Conservation (phyloP, 92 coral and sea anemone species). For the Galaxea fascicularis region DNA sequence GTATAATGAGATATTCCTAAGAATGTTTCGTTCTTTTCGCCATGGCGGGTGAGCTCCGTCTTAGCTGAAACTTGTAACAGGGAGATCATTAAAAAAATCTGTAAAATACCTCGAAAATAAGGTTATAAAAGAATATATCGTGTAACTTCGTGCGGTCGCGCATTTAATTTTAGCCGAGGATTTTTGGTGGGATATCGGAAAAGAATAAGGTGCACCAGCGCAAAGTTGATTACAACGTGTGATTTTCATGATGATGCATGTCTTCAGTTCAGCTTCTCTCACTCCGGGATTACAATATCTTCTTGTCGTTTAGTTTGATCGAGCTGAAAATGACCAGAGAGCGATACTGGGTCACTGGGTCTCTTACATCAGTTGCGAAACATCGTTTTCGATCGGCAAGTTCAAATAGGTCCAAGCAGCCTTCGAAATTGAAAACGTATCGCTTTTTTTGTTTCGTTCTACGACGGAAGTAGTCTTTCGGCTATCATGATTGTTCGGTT, state of each 20-base stretch:
- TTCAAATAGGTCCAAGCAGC: not conserved
- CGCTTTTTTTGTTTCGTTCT: slow-evolving; percentile 27
- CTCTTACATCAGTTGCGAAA: not conserved
- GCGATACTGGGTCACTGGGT: not conserved
- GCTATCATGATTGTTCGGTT: not conserved
- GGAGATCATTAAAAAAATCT: slow-evolving; percentile 29
- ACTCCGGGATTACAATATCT: slow-evolving; percentile 6
- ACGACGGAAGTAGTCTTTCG: slow-evolving; percentile 16
- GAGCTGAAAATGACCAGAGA: not conserved
- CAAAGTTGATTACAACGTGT: slow-evolving; percentile 1
- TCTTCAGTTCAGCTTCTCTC: not conserved
- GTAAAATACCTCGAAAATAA: not conserved
- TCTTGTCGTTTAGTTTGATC: not conserved
- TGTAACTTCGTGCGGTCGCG: not conserved
- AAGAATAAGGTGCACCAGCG: not conserved
- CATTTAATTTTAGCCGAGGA: not conserved
- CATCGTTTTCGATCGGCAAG: not conserved
- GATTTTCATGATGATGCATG: not conserved
- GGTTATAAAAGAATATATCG: not conserved
- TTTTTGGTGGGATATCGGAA: not conserved
- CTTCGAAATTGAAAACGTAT: slow-evolving; percentile 41
- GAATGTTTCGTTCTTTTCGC: not conserved
- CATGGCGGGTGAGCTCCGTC: slow-evolving; percentile 22
- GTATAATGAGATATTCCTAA: not conserved
- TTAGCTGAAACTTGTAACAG: not conserved